A percentile compares a stretch with the other conserved stretches of the same genome.
Conservation (phyloP, 2,797 vertebrate genomes). For the Gouania willdenowi region DNA sequence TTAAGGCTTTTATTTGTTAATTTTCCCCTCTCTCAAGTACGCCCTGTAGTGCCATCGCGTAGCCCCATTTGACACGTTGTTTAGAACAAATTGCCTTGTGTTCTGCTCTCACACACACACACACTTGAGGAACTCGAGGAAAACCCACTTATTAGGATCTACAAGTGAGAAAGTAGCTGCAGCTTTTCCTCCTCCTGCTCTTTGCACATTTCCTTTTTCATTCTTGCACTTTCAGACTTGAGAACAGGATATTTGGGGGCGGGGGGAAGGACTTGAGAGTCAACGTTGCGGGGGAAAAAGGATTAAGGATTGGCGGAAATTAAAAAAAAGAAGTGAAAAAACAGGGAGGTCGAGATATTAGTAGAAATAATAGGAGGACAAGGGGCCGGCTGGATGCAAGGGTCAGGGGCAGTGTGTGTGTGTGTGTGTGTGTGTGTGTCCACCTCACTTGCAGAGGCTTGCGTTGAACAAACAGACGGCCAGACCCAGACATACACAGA, state of each 20-base stretch:
- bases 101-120: slow-evolving; percentile 27
- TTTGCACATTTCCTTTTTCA: slow-evolving; percentile 27
- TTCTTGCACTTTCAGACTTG: slow-evolving; percentile 4
- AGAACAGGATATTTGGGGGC: background rate
- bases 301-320: slow-evolving; percentile 37
- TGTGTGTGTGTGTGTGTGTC: slow-evolving; percentile 2
- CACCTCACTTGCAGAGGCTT: slow-evolving; percentile 28
- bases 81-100: slow-evolving; percentile 68
- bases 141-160: too few species aligned
- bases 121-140: background rate
- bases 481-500: slow-evolving; percentile 19
- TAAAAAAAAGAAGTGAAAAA: slow-evolving; percentile 39
- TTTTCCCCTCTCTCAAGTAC: too few species aligned
- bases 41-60: slow-evolving; percentile 11
- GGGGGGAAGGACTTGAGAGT: too few species aligned
- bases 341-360: slow-evolving; percentile 54
- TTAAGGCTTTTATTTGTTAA: too few species aligned
- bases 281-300: background rate
- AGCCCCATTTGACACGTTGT: slow-evolving; percentile 37
- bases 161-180: background rate
- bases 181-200: slow-evolving; percentile 3
- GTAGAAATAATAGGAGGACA: slow-evolving; percentile 55
- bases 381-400: slow-evolving; percentile 49
- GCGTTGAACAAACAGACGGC: slow-evolving; percentile 46
- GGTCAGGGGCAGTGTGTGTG: slow-evolving; percentile 37